phyloP scores from a whole-genome alignment of 2,113 vertebrate genomes.

The Zosterops japonicus region DNA sequence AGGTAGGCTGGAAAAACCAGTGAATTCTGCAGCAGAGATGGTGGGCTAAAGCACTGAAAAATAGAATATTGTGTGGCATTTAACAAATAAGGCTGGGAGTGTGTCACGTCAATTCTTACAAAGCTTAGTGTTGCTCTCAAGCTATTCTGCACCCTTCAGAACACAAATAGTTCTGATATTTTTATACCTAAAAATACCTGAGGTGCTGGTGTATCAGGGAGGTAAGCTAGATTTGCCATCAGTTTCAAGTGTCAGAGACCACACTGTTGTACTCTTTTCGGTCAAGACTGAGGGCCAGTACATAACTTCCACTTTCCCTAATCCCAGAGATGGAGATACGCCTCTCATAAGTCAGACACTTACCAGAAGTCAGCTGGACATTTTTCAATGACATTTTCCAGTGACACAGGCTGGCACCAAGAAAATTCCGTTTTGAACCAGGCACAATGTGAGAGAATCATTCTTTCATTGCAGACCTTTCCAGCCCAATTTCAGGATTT shows the following conservation, averaged over 20 bases:
- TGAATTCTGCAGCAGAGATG: background rate
- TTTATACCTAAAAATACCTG: background rate
- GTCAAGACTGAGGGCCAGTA: background rate
- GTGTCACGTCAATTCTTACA: background rate
- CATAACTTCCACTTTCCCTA: background rate
- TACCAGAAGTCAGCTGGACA: background rate
- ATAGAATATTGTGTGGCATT: background rate
- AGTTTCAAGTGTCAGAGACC: background rate
- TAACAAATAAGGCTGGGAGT: background rate
- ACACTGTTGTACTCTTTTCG: background rate
- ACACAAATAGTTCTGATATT: background rate
- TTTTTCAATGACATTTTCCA: background rate
- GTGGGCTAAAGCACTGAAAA: background rate
- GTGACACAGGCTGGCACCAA: background rate
- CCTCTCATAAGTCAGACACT: background rate
- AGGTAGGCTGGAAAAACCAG: background rate
- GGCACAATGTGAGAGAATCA: background rate
- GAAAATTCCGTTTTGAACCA: background rate
- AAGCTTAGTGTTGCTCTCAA: background rate
- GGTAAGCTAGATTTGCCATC: background rate
- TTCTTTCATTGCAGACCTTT: background rate
- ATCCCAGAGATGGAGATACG: background rate
- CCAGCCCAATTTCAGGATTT: background rate
- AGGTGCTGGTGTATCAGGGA: background rate
- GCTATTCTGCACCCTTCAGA: background rate